These are phyloP conservation scores for Scaptomyza parva DNA, from an alignment of 2,888 invertebrate species.

Conservation along the genomic window DNA sequence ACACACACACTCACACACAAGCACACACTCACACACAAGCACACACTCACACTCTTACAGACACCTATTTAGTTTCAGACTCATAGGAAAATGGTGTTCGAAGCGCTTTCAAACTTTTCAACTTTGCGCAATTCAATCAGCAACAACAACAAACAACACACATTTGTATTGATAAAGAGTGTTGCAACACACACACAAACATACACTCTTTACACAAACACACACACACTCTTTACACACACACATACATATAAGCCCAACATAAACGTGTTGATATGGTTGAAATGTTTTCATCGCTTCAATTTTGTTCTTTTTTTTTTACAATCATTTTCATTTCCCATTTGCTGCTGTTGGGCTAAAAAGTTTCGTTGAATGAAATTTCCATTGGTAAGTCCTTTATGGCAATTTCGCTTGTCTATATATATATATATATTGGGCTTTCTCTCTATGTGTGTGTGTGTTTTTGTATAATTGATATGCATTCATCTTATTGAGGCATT, in stretches of 20 bases:
- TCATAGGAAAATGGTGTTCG: conserved; percentile 51
- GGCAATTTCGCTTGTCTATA: background rate
- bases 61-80: conserved; percentile 12
- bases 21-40: conserved; percentile 1
- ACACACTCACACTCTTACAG: conserved; percentile 8
- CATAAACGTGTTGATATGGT: conserved; percentile 53
- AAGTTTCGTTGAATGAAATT: conserved; percentile 46
- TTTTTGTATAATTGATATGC: conserved; percentile 42
- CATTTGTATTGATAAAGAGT: conserved; percentile 1
- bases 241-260: conserved; percentile 6
- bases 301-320: too few species aligned
- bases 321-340: conserved; percentile 42
- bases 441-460: conserved; percentile 7
- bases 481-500: conserved; percentile 41
- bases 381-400: conserved; percentile 25
- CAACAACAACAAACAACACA: conserved; percentile 31
- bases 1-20: conserved; percentile 8
- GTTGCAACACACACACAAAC: conserved; percentile 5
- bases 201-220: too few species aligned
- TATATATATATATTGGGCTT: too few species aligned
- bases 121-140: conserved; percentile 72
- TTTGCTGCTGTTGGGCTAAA: conserved; percentile 21
- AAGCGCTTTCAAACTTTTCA: conserved; percentile 62
- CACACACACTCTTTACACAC: conserved; percentile 7
- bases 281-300: conserved; percentile 19